A percentile compares a stretch with the other conserved stretches of the same genome.
Conservation (phyloP, 2,113 vertebrate genomes). For the Ptyas mucosa region DNA sequence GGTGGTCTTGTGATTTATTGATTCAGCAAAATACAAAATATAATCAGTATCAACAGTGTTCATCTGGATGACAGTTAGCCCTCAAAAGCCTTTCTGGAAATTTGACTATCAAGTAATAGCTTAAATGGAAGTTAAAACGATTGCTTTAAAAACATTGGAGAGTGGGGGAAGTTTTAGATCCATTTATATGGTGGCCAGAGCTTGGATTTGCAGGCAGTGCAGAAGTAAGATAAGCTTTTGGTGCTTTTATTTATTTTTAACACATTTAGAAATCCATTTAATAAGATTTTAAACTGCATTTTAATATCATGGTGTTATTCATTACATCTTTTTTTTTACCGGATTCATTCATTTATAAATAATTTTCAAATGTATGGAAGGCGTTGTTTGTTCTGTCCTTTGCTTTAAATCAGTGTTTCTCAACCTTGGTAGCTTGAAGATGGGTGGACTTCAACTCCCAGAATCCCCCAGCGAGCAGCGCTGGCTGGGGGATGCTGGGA, state of each 20-base stretch:
- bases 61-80: neutral
- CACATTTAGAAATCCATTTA: neutral
- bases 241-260: neutral
- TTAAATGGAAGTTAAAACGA: neutral
- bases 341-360: neutral
- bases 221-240: neutral
- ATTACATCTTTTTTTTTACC: neutral
- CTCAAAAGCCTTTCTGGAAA: neutral
- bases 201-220: neutral
- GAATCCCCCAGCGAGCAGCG: too few species aligned
- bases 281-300: neutral
- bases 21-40: neutral
- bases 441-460: too few species aligned
- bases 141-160: neutral
- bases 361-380: neutral
- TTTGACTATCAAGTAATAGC: neutral
- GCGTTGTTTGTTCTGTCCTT: neutral
- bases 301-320: neutral
- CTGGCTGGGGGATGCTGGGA: too few species aligned
- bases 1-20: rapidly evolving
- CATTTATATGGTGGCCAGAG: neutral
- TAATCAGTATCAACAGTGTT: neutral
- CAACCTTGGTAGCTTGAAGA: too few species aligned
- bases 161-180: neutral
- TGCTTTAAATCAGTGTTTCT: too few species aligned